Evolutionary conservation across 2,797 vertebrate genomes (phyloP).

Genomic region (Holocentrus rufus): DNA sequence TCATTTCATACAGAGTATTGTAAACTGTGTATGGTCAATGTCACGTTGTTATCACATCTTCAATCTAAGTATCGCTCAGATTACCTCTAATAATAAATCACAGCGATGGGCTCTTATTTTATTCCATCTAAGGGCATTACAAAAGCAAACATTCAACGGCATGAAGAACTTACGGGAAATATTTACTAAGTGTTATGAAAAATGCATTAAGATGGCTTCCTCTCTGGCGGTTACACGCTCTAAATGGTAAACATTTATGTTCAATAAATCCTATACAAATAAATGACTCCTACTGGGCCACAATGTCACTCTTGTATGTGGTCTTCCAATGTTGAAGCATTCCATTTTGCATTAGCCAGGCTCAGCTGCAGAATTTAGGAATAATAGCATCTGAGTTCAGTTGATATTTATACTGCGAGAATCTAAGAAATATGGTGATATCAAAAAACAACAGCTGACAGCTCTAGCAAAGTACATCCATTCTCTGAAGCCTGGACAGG

Average conservation of each 20-base stretch:
- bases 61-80: constrained; percentile 42
- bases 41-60: constrained; percentile 46
- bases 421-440: constrained; percentile 48
- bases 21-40: constrained; percentile 41
- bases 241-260: constrained; percentile 49
- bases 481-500: constrained; percentile 45
- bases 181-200: constrained; percentile 42
- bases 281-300: constrained; percentile 38
- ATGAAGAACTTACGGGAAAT: constrained; percentile 45
- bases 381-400: constrained; percentile 11
- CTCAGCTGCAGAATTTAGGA: constrained; percentile 32
- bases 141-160: constrained; percentile 45
- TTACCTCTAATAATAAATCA: constrained; percentile 48
- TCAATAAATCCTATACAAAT: constrained; percentile 60
- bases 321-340: constrained; percentile 50
- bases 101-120: constrained; percentile 41
- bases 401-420: constrained; percentile 58
- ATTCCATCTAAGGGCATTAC: constrained; percentile 21
- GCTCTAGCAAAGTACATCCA: constrained; percentile 47
- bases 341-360: constrained; percentile 20
- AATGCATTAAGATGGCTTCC: constrained; percentile 42
- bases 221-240: constrained; percentile 41
- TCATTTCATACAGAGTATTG: too few species aligned
- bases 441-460: constrained; percentile 60
- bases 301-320: constrained; percentile 45